A percentile compares a stretch with the other conserved stretches of the same genome.
Evolutionary conservation across 2,113 vertebrate genomes (phyloP).

Genomic region (Mirza zaza): DNA sequence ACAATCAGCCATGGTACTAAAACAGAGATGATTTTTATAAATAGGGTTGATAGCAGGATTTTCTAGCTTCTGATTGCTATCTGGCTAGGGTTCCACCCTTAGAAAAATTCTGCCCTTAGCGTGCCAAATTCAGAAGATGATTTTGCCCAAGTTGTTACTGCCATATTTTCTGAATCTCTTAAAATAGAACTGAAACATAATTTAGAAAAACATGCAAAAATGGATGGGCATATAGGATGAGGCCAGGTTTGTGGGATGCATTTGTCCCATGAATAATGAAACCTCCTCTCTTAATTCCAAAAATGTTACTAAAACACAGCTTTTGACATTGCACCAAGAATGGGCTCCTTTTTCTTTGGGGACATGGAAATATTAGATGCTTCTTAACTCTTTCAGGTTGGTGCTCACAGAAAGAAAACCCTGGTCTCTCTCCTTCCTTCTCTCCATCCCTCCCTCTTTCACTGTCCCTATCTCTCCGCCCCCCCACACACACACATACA

Average conservation of each 20-base stretch:
- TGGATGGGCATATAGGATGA: conserved; percentile 41
- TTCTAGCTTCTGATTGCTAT: conserved; percentile 71
- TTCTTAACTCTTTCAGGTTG: conserved; percentile 3
- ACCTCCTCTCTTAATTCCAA: not conserved
- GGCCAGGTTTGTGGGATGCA: conserved; percentile 41
- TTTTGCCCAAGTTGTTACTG: conserved; percentile 57
- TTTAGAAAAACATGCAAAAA: conserved; percentile 64
- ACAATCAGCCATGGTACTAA: conserved; percentile 46
- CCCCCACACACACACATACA: not conserved
- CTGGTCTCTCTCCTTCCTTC: not conserved
- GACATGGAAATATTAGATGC: not conserved
- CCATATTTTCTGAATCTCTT: conserved; percentile 67
- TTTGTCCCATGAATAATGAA: conserved; percentile 58
- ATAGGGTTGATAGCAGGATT: conserved; percentile 42
- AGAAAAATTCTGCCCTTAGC: conserved; percentile 43
- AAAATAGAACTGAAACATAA: conserved; percentile 73
- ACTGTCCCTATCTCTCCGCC: fast-evolving
- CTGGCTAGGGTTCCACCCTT: conserved; percentile 60
- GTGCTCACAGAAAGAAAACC: not conserved
- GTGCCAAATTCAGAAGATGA: conserved; percentile 68
- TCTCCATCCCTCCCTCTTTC: not conserved
- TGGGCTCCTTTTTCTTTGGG: not conserved
- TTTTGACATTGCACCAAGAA: not conserved
- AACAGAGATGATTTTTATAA: conserved; percentile 61
- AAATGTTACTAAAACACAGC: not conserved